Base-by-base conservation (phyloP, 2,888 invertebrate genomes). In the Netelia virgata region DNA sequence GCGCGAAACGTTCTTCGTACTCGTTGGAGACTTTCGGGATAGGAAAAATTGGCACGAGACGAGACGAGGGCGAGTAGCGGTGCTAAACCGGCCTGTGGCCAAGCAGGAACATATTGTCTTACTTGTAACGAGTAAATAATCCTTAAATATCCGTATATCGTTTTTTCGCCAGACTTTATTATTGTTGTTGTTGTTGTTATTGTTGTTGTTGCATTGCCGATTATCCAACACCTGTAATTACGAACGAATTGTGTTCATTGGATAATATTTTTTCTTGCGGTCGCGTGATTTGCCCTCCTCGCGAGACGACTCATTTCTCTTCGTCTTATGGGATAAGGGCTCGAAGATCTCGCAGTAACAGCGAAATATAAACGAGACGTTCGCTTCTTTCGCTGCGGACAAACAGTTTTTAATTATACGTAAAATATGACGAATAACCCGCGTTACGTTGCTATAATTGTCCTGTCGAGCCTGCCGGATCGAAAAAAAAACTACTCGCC, bases 361-460 rank as follows among this genome's bases (percentile, higher is more conserved):
- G 16, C 16, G 18, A 57, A 53, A 36, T n/a, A 63, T n/a, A 43
- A 43, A 57, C 16, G 18, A 59, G 36, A 28, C 66, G 43, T 18
- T 73, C 59, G 16, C 50, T 11, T 70, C 23, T 47, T 47, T 47
- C 66, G 47, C 59, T n/a, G 59, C 57, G 16, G 16, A 41, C 47
- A 77, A 47, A 77, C 57, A 50, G 69, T 47, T 74, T 68, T 68
- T 80, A 43, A 74, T 80, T 74, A 43, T 66, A 53, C 59, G 61
- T 88, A 88, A 88, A 82, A 83, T 86, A 86, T 85, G 86, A 88
- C 86, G 85, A 86, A 87, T 86, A 86, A 87, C 1, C 84, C 84
- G 87, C 87, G 89, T 89, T 89, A 87, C 81, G 88, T 89, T 89
- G 76, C 85, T 77, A 14, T 66, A 57, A 86, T 77, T 84, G 84